Evolutionary conservation across 2,888 invertebrate genomes (phyloP).

Genomic region (Xanthostigma xanthostigma): DNA sequence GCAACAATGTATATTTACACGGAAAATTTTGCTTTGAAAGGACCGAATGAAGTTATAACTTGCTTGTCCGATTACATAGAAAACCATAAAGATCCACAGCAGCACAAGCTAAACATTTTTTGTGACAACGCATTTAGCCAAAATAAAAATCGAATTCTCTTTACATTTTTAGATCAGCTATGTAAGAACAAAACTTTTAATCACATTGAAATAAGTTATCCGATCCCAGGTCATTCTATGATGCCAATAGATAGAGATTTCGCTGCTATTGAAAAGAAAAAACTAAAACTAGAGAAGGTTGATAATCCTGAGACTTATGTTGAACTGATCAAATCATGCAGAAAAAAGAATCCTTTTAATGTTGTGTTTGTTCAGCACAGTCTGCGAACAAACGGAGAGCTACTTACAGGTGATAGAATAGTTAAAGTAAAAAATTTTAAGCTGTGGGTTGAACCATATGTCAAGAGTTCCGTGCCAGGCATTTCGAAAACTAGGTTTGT

Average conservation of each 20-base stretch:
- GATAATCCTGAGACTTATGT: conserved; percentile 6
- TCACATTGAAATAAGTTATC: conserved; percentile 2
- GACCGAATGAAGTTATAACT: conserved; percentile 9
- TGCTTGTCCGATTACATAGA: conserved; percentile 6
- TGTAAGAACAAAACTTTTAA: conserved; percentile 4
- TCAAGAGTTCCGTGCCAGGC: conserved; percentile 1
- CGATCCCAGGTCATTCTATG: conserved; percentile 3
- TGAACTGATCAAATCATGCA: conserved; percentile 6
- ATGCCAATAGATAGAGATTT: background rate
- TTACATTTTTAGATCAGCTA: conserved; percentile 7
- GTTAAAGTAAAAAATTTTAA: conserved; percentile 5
- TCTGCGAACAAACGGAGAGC: conserved; percentile 7
- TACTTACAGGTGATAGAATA: too few relatives aligned
- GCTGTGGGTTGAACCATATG: conserved; percentile 1
- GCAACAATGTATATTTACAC: conserved; percentile 10
- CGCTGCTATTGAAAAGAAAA: too few relatives aligned
- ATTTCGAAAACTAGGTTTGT: conserved; percentile 5
- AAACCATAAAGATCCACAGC: background rate
- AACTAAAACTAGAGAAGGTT: conserved; percentile 2
- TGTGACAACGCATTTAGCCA: conserved; percentile 9
- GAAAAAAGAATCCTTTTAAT: conserved; percentile 4
- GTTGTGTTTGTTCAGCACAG: conserved; percentile 5
- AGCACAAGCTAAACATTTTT: conserved; percentile 4
- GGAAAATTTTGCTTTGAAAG: conserved; percentile 8
- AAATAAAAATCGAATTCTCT: conserved; percentile 6